Evolutionary conservation across 2,113 vertebrate genomes (phyloP).

Genomic region (Columba janthina): DNA sequence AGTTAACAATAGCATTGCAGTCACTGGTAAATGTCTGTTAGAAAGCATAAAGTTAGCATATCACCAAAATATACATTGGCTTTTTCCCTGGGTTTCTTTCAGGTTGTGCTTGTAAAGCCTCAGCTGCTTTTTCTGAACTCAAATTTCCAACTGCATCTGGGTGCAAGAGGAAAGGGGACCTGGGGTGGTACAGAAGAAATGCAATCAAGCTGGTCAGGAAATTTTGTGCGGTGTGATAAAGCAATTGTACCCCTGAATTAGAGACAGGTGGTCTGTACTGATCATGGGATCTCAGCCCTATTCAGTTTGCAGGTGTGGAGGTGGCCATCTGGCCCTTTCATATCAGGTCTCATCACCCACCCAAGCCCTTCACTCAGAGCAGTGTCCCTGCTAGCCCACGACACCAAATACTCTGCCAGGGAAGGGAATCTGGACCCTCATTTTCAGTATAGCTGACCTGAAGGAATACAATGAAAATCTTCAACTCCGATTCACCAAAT

Average conservation of each 20-base stretch:
- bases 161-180: not conserved
- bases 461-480: not conserved
- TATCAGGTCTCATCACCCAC: rapidly evolving
- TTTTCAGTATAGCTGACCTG: not conserved
- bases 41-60: not conserved
- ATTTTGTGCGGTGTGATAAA: not conserved
- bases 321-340: not conserved
- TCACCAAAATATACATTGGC: not conserved
- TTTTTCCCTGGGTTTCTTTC: not conserved
- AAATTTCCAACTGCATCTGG: not conserved
- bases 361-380: not conserved
- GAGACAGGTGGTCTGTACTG: not conserved
- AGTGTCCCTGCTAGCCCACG: not conserved
- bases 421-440: not conserved
- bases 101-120: not conserved
- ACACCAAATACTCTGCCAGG: not conserved
- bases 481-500: not conserved
- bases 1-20: not conserved
- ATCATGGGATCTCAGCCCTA: rapidly evolving
- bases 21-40: not conserved
- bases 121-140: not conserved
- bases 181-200: not conserved
- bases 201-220: not conserved
- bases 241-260: not conserved
- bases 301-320: not conserved